Base-by-base conservation (phyloP, 2,113 vertebrate genomes). In the Speoplatyrhinus poulsoni region DNA sequence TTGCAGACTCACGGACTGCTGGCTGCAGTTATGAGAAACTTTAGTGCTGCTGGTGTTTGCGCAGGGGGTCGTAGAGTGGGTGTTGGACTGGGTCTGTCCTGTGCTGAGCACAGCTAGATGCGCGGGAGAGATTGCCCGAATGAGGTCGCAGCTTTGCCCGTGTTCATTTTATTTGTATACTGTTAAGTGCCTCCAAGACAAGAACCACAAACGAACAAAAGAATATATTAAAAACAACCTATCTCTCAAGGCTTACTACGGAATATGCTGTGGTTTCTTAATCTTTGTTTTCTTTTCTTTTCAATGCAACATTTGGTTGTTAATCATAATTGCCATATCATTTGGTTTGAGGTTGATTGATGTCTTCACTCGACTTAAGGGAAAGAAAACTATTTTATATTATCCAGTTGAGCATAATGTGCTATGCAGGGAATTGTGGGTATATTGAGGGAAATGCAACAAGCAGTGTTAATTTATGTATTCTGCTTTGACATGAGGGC, bases 101-200 rank as follows among this genome's bases (percentile, higher is more conserved):
- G 89, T 90, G 89, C 87, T 85, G 87, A 89, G 70, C 89, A 85
- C 87, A 88, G 90, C 60, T 17, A 73, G 67, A 81, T 46, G 16
- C 52, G 50, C 72, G 62, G 54, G 36, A 69, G 57, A 60, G 46
- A 55, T 77, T 52, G 67, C 54, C 65, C 75, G 68, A 67, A 12
- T 69, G 59, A 17, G 70, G 70, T 63, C 76, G 50, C 64, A 50
- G 69, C 84, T 81, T 79, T 81, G 72, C 72, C 83, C 71, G 76
- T 82, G 19, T 87, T 88, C 88, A 85, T 82, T 82, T 85, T 69
- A 64, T 86, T 74, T 82, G 85, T 82, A 83, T 79, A 79, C 93
- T 72, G 80, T 92, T 84, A 96, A 98, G 96, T 98, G 97, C 97
- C 97, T 98, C 96, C 88, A 90, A 91, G 90, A 93, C 80, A 78